A percentile compares a stretch with the other conserved stretches of the same genome.
Conservation (phyloP, 64 coral and sea anemone genomes). For the Actinia equina region DNA sequence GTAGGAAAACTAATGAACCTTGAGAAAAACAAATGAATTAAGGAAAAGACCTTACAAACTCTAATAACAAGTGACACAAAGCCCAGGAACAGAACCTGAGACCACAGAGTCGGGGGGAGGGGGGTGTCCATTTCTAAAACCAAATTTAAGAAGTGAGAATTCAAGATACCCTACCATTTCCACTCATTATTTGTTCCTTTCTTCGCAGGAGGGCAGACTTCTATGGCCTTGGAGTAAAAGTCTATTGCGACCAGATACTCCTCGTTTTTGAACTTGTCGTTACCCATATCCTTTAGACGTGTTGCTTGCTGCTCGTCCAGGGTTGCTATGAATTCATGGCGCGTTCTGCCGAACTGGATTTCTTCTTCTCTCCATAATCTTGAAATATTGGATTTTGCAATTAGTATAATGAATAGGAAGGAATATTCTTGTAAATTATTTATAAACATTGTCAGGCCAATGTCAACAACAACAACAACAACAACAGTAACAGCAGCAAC, state of each 20-base stretch:
- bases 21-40: too few relatives aligned
- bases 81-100: too few relatives aligned
- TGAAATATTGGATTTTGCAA: not conserved
- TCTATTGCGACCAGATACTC: conserved; percentile 47
- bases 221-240: conserved; percentile 58
- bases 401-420: not conserved
- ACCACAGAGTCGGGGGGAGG: too few relatives aligned
- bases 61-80: too few relatives aligned
- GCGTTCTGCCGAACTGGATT: conserved; percentile 43
- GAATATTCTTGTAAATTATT: not conserved
- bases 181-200: not conserved
- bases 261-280: conserved; percentile 69
- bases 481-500: too few relatives aligned
- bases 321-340: not conserved
- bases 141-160: too few relatives aligned
- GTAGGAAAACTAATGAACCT: too few relatives aligned
- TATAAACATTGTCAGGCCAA: not conserved
- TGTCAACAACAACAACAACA: too few relatives aligned
- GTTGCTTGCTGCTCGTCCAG: conserved; percentile 45
- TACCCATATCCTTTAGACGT: conserved; percentile 66
- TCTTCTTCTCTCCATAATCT: conserved; percentile 76
- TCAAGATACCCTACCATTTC: not conserved
- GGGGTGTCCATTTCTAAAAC: too few relatives aligned
- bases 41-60: too few relatives aligned
- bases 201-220: conserved; percentile 36